Percentiles rank a stretch among this genome's conserved stretches.
Conservation (phyloP, 2,113 vertebrate genomes). For the Thalassoma bifasciatum region DNA sequence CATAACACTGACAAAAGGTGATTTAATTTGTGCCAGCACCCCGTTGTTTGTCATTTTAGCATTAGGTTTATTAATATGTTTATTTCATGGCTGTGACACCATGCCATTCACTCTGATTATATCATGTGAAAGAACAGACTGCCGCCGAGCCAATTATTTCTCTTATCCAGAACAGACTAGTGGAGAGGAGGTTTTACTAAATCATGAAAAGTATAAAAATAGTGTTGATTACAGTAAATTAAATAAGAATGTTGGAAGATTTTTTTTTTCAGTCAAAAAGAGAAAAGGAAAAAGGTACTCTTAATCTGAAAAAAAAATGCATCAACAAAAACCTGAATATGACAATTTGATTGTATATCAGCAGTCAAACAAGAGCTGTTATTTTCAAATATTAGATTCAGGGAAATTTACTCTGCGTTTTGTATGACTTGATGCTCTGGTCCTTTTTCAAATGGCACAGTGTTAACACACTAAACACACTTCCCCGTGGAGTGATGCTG, state of each 20-base stretch:
- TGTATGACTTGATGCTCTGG: constrained; percentile 26
- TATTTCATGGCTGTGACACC: constrained; percentile 59
- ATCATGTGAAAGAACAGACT: constrained; percentile 64
- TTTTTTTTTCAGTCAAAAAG: too few relatives aligned
- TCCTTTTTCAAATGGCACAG: constrained; percentile 33
- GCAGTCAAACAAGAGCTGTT: neutral
- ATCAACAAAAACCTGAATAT: too few relatives aligned
- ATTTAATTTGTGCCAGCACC: constrained; percentile 71
- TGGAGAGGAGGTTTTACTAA: neutral
- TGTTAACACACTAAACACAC: constrained; percentile 32
- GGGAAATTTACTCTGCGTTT: constrained; percentile 13
- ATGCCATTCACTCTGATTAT: constrained; percentile 65
- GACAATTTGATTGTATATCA: too few relatives aligned
- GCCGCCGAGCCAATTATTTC: constrained; percentile 28
- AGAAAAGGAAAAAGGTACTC: neutral
- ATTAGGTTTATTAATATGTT: constrained; percentile 83
- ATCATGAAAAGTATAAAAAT: neutral
- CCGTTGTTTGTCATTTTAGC: constrained; percentile 71
- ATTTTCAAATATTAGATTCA: constrained; percentile 5
- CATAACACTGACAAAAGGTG: constrained; percentile 73
- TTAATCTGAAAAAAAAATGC: too few relatives aligned
- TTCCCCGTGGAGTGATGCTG: constrained; percentile 48
- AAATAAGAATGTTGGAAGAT: neutral
- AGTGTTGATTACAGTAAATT: neutral
- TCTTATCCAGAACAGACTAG: constrained; percentile 37